Evolutionary conservation across 2,797 vertebrate genomes (phyloP).

Genomic region (Vireo griseus): DNA sequence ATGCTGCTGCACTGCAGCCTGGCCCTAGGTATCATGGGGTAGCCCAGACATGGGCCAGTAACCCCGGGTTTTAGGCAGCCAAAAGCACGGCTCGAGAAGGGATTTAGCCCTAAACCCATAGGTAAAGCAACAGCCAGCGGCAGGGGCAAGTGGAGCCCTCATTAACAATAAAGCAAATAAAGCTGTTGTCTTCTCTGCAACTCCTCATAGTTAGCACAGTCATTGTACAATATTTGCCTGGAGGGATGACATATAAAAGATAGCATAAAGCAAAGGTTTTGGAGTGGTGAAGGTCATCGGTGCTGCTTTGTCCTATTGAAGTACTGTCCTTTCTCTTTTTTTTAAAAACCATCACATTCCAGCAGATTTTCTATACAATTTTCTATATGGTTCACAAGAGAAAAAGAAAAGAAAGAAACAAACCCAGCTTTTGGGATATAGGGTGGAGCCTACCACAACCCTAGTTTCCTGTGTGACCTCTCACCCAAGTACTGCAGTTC

Average conservation of each 20-base stretch:
- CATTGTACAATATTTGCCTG: not conserved
- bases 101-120: not conserved
- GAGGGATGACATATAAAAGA: not conserved
- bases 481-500: not conserved
- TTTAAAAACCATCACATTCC: not conserved
- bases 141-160: not conserved
- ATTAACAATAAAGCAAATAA: not conserved
- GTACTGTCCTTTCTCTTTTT: not conserved
- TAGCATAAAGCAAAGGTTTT: not conserved
- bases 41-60: not conserved
- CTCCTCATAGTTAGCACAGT: not conserved
- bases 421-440: not conserved
- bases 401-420: not conserved
- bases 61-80: not conserved
- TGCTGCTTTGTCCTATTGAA: not conserved
- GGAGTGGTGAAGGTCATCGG: not conserved
- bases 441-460: not conserved
- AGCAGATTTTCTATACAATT: not conserved
- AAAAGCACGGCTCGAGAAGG: fast-evolving
- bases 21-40: fast-evolving
- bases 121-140: not conserved
- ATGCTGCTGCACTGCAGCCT: not conserved
- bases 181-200: not conserved
- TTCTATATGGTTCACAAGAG: not conserved
- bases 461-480: not conserved